A percentile compares a stretch with the other conserved stretches of the same genome.
phyloP scores from a whole-genome alignment of 37 sponge, comb jelly and placozoan genomes.

The Diacarnus erythraeanus region DNA sequence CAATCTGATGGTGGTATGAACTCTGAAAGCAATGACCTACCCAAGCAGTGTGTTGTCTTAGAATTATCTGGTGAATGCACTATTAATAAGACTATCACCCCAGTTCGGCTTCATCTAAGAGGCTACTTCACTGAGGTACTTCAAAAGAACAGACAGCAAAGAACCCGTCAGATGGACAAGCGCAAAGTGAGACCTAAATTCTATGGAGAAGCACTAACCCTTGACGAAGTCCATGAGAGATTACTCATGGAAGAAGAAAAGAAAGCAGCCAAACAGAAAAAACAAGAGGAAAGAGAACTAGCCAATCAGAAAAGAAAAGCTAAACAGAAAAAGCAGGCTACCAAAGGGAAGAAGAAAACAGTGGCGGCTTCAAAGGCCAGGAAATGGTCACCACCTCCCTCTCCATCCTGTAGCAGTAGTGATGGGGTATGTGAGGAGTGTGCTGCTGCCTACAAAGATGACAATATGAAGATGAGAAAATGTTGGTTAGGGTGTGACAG shows the following conservation, averaged over 20 bases:
- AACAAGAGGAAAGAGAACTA: neutral
- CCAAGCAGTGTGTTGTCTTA: too few relatives aligned
- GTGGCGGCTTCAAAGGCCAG: neutral
- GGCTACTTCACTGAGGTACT: conserved; percentile 28
- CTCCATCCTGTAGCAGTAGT: too few relatives aligned
- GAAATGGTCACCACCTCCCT: too few relatives aligned
- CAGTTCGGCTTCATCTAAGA: conserved; percentile 22
- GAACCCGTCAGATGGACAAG: neutral
- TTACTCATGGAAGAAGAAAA: neutral
- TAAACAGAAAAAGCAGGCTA: neutral
- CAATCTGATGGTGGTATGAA: neutral
- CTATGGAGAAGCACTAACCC: conserved; percentile 59
- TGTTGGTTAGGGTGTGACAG: neutral
- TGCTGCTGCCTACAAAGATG: conserved; percentile 9
- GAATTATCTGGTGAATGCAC: conserved; percentile 1
- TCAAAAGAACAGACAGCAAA: conserved; percentile 6
- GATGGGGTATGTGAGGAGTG: conserved; percentile 14
- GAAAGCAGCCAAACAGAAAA: neutral
- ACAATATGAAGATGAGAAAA: neutral
- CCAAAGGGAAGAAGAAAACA: neutral
- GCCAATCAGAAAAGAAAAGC: neutral
- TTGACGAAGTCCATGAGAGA: conserved; percentile 21
- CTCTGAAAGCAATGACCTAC: too few relatives aligned
- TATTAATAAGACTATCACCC: neutral
- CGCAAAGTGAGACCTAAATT: conserved; percentile 11